Percentiles rank a stretch among this genome's conserved stretches.
Evolutionary conservation across 2,113 vertebrate genomes (phyloP).

Genomic region (Lamprologus sp.): DNA sequence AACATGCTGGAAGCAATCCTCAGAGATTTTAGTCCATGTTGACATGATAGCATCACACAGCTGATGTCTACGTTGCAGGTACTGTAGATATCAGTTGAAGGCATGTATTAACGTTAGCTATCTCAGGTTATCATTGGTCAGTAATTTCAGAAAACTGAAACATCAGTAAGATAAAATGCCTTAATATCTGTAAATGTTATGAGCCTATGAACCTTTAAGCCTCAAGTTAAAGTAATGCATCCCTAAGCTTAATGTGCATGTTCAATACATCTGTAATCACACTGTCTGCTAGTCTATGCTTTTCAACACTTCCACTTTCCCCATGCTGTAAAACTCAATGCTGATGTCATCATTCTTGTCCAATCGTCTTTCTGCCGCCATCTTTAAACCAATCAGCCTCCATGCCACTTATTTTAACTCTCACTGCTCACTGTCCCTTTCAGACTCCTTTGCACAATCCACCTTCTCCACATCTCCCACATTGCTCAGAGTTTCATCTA

Average conservation of each 20-base stretch:
- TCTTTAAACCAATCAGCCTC: not conserved
- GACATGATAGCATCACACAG: not conserved
- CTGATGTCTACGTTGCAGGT: not conserved
- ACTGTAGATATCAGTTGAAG: not conserved
- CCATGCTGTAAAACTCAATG: not conserved
- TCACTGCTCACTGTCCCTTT: not conserved
- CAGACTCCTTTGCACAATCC: not conserved
- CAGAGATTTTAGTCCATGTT: not conserved
- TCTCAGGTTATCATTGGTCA: not conserved
- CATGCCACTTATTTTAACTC: not conserved
- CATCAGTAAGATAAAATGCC: not conserved
- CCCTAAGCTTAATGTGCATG: not conserved
- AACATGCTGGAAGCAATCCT: not conserved
- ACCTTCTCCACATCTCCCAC: not conserved
- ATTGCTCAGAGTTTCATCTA: not conserved
- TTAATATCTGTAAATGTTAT: not conserved
- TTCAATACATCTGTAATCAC: not conserved
- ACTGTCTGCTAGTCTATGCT: not conserved
- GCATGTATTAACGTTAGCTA: not conserved
- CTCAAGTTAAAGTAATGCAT: not conserved
- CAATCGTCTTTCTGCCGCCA: not conserved
- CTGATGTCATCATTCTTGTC: not conserved
- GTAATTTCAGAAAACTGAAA: not conserved
- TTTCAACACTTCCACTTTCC: not conserved
- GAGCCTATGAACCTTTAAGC: not conserved